Evolutionary conservation across 1,140 invertebrate species (phyloP), one percentile per base, ranked within the genome.

Genomic region (Cyclargus thomasi): DNA sequence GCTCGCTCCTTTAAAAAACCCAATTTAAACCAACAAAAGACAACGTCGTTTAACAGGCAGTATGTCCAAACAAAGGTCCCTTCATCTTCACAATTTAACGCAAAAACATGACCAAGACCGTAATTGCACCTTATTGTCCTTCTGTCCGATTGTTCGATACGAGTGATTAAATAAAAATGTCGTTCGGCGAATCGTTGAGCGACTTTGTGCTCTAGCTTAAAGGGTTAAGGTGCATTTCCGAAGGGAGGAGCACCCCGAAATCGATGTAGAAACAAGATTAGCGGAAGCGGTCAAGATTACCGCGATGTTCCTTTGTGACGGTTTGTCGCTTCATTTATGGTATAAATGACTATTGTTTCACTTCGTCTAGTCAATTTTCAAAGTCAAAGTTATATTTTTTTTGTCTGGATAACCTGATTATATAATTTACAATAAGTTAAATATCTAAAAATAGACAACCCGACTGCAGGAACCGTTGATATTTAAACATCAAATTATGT

Each of bases 101-200:
- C 67, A 67, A 67, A 70, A 73, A 68, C 55, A 67, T 68, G 65
- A 68, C 76, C 69, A 73, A 72, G 72, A 73, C 70, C 53, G 72
- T 75, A 82, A 82, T 82, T 82, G 78, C 65, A 76, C 64, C 74
- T 80, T 73, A 80, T 78, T 80, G 75, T 79, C 73, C 74, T 74
- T 71, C 65, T 69, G 67, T 69, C 67, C 77, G 74, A 76, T 79
- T 74, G 74, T 78, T 74, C 76, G 69, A 79, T 80, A 80, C 73
- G 67, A 70, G 67, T 73, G 78, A 77, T 80, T 78, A 80, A 80
- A 76, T 72, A 74, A 78, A 80, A 79, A 75, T 75, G 70, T 78
- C 73, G 63, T 71, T 74, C 69, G 72, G 53, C 36, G 23, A 18
- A 16, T 14, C 22, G n/a, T 20, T 21, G 70, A 67, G 22, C 2